Base-by-base conservation (phyloP, 2,113 vertebrate species). In the Aphyosemion australe region DNA sequence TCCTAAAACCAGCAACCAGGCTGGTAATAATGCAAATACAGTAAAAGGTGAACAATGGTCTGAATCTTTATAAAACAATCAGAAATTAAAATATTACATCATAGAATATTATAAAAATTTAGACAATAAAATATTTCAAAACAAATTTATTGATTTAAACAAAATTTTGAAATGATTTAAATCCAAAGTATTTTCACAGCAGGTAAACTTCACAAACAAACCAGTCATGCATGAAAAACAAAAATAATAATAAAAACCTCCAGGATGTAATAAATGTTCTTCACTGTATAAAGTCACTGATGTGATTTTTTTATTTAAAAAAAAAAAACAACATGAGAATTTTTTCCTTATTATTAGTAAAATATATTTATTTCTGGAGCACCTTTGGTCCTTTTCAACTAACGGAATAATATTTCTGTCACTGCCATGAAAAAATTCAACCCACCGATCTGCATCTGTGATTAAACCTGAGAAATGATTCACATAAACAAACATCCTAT, bases 381-480 rank as follows among this genome's bases (percentile, higher is more conserved):
- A 19, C 42, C 52, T 60, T 43, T 56, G 0, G 31, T 4, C 10
- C 0, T 64, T 20, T 60, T 13, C 26, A 26, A 5, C 20, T 7
- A 12, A 49, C 5, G 8, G 4, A 55, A 6, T 12, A 11, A n/a
- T 3, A 32, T 18, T 41, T 9, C 14, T 13, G 5, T 46, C 34
- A 15, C 26, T 21, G 47, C n/a, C 10, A 34, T 32, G 26, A 57
- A 15, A 32, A 16, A 0, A 45, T 26, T 12, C 15, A 45, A 43
- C 26, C 10, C 26, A 26, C 5, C 26, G 0, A 26, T 26, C 48
- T 54, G 34, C 19, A 54, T 52, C 21, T 66, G 46, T 26, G 73
- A 41, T 60, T 46, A 79, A 31, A 81, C 83, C 83, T 87, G 87
- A 89, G 83, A 74, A 75, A n/a, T 64, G 7, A 49, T 42, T 45